A percentile compares a stretch with the other conserved stretches of the same genome.
These are phyloP conservation scores for Cinclus cinclus DNA, from an alignment of 2,113 vertebrate species.

Conservation along the genomic window DNA sequence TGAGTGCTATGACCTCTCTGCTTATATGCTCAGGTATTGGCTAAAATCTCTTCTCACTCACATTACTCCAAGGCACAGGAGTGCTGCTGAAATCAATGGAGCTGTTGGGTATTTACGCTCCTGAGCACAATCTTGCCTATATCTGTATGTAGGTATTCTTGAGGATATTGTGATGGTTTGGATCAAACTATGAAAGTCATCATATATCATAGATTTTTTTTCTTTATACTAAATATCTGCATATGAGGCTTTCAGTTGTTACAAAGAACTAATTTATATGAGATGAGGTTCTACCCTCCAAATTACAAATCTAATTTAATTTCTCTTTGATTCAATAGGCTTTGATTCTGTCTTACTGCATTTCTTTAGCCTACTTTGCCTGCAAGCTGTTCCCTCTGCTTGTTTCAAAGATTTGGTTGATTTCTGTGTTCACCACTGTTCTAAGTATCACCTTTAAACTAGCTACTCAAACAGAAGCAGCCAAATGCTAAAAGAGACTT, in stretches of 20 bases:
- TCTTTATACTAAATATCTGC: background rate
- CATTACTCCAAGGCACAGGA: background rate
- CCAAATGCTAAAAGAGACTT: background rate
- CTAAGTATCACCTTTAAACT: background rate
- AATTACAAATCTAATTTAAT: background rate
- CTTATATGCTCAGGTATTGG: conserved; percentile 25
- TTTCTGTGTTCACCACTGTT: background rate
- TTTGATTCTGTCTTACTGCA: background rate
- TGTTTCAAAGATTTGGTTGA: background rate
- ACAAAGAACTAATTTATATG: background rate
- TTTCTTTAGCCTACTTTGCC: background rate
- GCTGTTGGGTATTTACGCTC: background rate
- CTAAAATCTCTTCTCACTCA: background rate
- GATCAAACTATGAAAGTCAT: background rate
- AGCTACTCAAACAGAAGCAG: background rate
- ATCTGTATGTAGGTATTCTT: background rate
- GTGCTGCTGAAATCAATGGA: background rate
- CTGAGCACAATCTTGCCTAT: background rate
- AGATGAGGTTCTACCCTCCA: background rate
- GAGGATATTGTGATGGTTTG: background rate
- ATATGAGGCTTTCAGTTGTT: background rate
- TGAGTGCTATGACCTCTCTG: conserved; percentile 20
- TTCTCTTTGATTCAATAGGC: background rate
- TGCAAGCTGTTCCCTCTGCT: background rate
- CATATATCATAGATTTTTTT: background rate